Evolutionary conservation across 2,888 invertebrate species (phyloP).

Genomic region (Saturnia pavonia): DNA sequence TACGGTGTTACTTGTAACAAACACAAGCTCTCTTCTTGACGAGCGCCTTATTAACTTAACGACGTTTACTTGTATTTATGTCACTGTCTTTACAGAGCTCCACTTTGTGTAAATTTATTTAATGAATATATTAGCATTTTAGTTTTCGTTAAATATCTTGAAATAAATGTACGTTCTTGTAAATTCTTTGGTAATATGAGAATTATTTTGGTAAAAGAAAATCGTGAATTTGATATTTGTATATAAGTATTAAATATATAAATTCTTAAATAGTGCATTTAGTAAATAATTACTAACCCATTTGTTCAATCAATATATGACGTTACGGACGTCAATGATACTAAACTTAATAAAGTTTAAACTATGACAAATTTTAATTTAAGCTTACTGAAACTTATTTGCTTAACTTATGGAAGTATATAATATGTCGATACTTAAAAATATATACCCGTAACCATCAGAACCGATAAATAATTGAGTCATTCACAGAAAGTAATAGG

Average conservation of each 20-base stretch:
- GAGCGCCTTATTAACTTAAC: slow-evolving; percentile 54
- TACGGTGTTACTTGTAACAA: slow-evolving; percentile 72
- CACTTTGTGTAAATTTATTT: not conserved
- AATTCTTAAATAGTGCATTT: not conserved
- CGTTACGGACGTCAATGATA: not conserved
- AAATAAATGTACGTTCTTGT: not conserved
- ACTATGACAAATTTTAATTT: not conserved
- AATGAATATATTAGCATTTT: not conserved
- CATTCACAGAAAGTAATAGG: slow-evolving; percentile 57
- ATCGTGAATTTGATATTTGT: not conserved
- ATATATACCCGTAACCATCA: slow-evolving; percentile 19
- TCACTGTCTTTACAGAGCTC: not conserved
- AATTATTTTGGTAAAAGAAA: not conserved
- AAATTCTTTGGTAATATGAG: not conserved
- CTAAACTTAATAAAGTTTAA: not conserved
- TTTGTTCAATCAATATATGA: not conserved
- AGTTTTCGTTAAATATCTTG: not conserved
- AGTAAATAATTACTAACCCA: not conserved
- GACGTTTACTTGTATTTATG: slow-evolving; percentile 41
- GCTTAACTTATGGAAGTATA: not conserved
- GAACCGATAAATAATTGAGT: slow-evolving; percentile 43
- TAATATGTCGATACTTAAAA: slow-evolving; percentile 6
- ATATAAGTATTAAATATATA: not conserved
- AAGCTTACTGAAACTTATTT: not conserved
- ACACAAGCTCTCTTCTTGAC: slow-evolving; percentile 52